Evolutionary conservation across 2,797 vertebrate genomes (phyloP), one percentile per base, ranked within the genome.

Genomic region (Calcarius lapponicus): DNA sequence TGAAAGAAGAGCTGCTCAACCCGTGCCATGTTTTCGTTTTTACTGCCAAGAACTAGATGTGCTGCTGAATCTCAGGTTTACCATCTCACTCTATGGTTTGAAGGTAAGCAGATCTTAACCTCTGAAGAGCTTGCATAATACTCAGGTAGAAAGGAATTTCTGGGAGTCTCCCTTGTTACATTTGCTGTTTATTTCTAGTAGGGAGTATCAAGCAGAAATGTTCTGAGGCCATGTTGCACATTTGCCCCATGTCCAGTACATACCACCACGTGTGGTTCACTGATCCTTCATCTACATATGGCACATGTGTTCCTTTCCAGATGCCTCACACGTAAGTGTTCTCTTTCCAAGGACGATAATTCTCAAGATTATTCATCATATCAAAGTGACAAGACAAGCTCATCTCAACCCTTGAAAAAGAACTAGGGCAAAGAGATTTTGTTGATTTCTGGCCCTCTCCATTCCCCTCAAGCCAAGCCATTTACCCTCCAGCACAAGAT

Each of bases 141-240:
- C 25, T 80, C 19, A 29, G 12, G 36, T 75, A 40, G 64, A 70
- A 90, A 10, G 26, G 54, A 76, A 40, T 58, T 86, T 74, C 53
- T 86, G 32, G 13, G 25, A 69, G 25, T 12, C 31, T 93, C 53
- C 62, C n/a, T 19, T 86, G 24, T 90, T 85, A 38, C 0, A 4
- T 74, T 80, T 74, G 34, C 62, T 90, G 13, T 91, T 90, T 80
- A 67, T 94, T 94, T 93, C 36, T 62, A 26, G 13, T 56, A 81
- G 25, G 10, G 43, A 43, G 31, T 72, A 69, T 72, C 58, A 82
- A 71, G 71, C n/a, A 78, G 40, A 66, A 80, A 19, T 71, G 28
- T 80, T 92, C 71, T 80, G 60, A 88, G 71, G 26, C 17, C 54
- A 22, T 11, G 11, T 65, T 24, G 25, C 21, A 20, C 7, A 13